phyloP scores from a whole-genome alignment of 2,113 vertebrate species.

The Tragelaphus imberbis region DNA sequence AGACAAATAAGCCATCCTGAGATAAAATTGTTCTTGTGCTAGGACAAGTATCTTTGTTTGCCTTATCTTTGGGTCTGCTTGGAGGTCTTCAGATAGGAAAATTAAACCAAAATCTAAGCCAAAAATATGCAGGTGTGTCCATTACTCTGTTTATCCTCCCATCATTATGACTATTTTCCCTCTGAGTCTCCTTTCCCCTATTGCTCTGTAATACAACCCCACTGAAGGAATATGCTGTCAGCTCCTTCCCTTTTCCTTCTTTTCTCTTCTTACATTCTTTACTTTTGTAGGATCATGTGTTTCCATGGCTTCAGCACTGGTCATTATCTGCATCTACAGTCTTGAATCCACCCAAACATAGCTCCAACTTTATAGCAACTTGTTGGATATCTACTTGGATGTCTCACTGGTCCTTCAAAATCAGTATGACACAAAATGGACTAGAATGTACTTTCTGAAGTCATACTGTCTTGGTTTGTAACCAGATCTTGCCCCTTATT shows the following conservation, averaged over 20 bases:
- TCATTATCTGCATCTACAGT: not conserved
- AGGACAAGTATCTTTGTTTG: not conserved
- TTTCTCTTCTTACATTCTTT: not conserved
- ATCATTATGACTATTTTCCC: too few species aligned
- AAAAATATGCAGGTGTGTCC: not conserved
- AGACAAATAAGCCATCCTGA: not conserved
- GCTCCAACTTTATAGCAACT: not conserved
- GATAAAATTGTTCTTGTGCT: not conserved
- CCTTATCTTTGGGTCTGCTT: not conserved
- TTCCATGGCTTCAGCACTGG: not conserved
- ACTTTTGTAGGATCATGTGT: not conserved
- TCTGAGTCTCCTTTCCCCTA: not conserved
- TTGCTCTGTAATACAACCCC: too few species aligned
- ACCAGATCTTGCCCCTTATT: not conserved
- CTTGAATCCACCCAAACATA: not conserved
- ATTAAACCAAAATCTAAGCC: not conserved
- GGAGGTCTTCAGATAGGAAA: not conserved
- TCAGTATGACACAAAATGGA: not conserved
- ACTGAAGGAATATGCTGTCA: not conserved
- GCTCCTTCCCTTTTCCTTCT: not conserved
- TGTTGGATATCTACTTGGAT: too few species aligned
- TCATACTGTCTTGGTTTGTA: not conserved
- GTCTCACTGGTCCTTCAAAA: not conserved
- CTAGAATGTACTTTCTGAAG: not conserved
- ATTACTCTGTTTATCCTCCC: accelerated